Conservation (phyloP, 2,797 vertebrate species). For the Bucorvus abyssinicus region DNA sequence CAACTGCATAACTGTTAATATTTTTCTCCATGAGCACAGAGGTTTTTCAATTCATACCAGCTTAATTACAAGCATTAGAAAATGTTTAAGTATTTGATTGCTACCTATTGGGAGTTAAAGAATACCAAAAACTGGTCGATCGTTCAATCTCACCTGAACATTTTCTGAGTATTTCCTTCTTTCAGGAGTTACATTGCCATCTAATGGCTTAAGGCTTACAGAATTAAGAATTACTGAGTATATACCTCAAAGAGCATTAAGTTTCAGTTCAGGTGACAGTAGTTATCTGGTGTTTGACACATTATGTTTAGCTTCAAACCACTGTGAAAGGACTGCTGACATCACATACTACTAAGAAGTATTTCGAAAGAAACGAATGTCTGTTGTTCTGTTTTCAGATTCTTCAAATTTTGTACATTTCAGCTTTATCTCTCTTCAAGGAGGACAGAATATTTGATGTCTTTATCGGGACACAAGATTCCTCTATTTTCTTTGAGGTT, state of each 20-base stretch:
- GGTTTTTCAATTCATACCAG: not conserved
- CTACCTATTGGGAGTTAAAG: not conserved
- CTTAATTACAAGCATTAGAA: not conserved
- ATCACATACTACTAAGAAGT: not conserved
- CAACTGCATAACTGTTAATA: not conserved
- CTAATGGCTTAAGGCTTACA: slow-evolving; percentile 36
- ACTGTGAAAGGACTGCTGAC: not conserved
- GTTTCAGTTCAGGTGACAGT: not conserved
- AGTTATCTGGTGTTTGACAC: not conserved
- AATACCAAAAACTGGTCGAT: not conserved
- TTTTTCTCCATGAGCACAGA: not conserved
- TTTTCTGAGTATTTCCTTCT: not conserved
- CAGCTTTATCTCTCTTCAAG: not conserved
- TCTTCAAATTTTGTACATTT: not conserved
- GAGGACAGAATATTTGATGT: not conserved
- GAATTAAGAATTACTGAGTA: not conserved
- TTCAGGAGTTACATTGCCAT: slow-evolving; percentile 37
- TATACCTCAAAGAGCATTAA: not conserved
- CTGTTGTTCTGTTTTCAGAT: not conserved
- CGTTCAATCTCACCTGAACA: not conserved
- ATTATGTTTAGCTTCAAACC: not conserved
- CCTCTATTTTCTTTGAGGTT: not conserved
- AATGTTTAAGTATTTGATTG: not conserved
- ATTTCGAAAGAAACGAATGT: not conserved
- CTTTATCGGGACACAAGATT: not conserved